phyloP scores from a whole-genome alignment of 2,888 invertebrate species.

The Meandrusa payeni region DNA sequence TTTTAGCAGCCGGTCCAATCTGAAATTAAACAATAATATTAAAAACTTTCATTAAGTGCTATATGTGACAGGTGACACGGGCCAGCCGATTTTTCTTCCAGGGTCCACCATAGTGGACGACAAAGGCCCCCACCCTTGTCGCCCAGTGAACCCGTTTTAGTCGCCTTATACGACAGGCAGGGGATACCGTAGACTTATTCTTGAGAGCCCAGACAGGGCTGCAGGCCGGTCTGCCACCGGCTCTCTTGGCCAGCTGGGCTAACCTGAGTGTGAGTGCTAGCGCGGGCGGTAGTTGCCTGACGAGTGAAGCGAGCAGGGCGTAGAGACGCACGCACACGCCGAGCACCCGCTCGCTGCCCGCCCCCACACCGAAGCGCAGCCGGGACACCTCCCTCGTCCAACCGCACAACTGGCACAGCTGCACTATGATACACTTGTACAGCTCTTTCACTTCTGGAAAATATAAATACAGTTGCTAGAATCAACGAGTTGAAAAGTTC shows the following conservation, averaged over 20 bases:
- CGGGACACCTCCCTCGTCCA: conserved; percentile 40
- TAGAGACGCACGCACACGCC: conserved; percentile 46
- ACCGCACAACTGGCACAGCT: conserved; percentile 49
- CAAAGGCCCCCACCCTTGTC: no score
- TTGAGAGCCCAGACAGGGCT: no score
- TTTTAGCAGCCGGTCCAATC: conserved; percentile 79
- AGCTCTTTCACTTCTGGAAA: conserved; percentile 54
- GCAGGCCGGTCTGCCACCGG: no score
- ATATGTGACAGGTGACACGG: no score
- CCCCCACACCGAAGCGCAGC: conserved; percentile 51
- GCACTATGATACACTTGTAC: conserved; percentile 50
- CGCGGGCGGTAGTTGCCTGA: conserved; percentile 37
- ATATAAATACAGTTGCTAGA: background rate
- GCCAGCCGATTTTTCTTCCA: no score
- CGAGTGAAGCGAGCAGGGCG: conserved; percentile 42
- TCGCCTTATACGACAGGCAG: no score
- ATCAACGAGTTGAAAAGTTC: no score
- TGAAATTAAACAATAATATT: conserved; percentile 32
- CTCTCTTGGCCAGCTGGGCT: no score
- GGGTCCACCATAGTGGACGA: no score
- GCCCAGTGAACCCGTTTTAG: no score
- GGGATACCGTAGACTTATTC: no score
- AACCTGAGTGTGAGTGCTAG: conserved; percentile 43
- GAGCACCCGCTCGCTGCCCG: conserved; percentile 50
- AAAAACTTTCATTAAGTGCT: no score